phyloP scores from a whole-genome alignment of 2,797 vertebrate genomes.

The Gymnodraco acuticeps region DNA sequence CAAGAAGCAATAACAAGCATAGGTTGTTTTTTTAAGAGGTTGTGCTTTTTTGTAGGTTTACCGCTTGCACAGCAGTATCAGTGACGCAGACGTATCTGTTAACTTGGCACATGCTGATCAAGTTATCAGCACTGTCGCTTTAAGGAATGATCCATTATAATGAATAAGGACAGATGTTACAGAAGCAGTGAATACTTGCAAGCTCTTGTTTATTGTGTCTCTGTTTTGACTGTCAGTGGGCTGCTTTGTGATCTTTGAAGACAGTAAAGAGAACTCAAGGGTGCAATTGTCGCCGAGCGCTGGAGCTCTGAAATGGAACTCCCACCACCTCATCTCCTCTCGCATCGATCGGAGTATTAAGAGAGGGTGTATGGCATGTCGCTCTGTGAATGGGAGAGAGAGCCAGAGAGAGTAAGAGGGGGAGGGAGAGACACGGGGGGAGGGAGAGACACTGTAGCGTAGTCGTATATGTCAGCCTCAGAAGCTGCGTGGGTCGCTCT shows the following conservation, averaged over 20 bases:
- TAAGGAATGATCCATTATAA: conserved; percentile 65
- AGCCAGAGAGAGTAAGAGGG: conserved; percentile 61
- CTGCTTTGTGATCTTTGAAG: conserved; percentile 65
- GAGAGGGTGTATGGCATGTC: conserved; percentile 73
- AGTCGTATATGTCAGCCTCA: conserved; percentile 77
- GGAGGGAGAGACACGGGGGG: conserved; percentile 53
- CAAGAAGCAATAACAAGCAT: background rate
- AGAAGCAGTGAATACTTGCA: conserved; percentile 54
- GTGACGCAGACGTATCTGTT: conserved; percentile 47
- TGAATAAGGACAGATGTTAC: conserved; percentile 72
- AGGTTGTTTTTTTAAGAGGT: conserved; percentile 36
- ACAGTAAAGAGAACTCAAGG: conserved; percentile 48
- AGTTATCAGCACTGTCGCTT: conserved; percentile 70
- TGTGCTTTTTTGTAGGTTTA: conserved; percentile 10
- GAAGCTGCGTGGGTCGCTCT: conserved; percentile 76
- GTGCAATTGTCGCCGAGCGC: conserved; percentile 54
- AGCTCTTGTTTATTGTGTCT: conserved; percentile 59
- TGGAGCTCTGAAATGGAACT: conserved; percentile 63
- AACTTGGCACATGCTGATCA: conserved; percentile 61
- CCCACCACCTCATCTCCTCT: conserved; percentile 73
- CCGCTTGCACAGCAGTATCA: conserved; percentile 2
- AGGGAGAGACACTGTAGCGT: conserved; percentile 67
- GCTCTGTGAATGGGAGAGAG: conserved; percentile 76
- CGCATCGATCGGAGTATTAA: conserved; percentile 78
- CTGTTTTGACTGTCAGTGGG: conserved; percentile 55